Conservation (phyloP, 35 echinoderm and acorn worm genomes). For the Anneissia japonica region DNA sequence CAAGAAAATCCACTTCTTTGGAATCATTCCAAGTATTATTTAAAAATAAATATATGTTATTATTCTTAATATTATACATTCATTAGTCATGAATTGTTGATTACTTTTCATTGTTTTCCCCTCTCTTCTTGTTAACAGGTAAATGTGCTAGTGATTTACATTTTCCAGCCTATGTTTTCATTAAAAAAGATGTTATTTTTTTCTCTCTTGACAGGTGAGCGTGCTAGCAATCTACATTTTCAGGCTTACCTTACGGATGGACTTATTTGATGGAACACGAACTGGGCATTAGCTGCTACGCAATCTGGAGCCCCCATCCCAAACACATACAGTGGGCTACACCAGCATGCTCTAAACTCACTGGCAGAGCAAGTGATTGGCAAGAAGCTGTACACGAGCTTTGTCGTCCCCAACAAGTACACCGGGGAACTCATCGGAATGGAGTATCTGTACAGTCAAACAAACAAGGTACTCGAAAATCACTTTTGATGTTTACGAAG, state of each 20-base stretch:
- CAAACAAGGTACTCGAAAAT: background rate
- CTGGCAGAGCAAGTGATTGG: conserved; percentile 14
- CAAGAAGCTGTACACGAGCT: conserved; percentile 20
- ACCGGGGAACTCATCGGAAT: conserved; percentile 67
- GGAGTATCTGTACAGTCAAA: conserved; percentile 56
- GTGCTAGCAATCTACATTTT: conserved; percentile 46
- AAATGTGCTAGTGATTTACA: no score
- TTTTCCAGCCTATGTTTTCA: no score
- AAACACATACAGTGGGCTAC: background rate
- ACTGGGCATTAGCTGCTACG: conserved; percentile 1
- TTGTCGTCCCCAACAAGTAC: background rate
- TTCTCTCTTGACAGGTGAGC: conserved; percentile 12
- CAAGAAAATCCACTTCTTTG: conserved; percentile 44
- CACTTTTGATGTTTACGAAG: background rate
- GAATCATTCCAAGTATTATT: conserved; percentile 20
- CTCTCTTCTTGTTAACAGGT: background rate
- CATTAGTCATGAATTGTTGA: conserved; percentile 34
- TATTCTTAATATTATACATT: no score
- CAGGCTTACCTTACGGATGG: conserved; percentile 63
- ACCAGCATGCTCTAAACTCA: conserved; percentile 11
- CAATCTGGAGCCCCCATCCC: background rate
- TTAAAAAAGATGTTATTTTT: no score
- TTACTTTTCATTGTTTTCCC: background rate
- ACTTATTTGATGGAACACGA: conserved; percentile 41
- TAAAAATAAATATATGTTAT: no score